Evolutionary conservation across 2,888 invertebrate genomes (phyloP).

Genomic region (Podabrus alpinus): DNA sequence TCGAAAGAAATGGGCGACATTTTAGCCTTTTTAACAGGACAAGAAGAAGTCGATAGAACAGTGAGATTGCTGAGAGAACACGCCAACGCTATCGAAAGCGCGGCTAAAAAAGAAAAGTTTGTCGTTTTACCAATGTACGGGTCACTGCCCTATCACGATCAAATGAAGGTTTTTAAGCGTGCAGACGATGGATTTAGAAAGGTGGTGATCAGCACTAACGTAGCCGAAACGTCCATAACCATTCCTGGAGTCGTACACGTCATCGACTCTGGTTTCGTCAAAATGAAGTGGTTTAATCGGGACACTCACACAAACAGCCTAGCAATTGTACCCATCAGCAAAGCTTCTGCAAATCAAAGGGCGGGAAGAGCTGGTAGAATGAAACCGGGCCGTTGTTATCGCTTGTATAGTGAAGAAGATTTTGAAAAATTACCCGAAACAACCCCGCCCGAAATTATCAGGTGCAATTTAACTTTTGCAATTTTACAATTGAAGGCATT

Average conservation of each 20-base stretch:
- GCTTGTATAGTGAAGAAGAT: slow-evolving; percentile 80
- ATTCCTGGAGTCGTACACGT: slow-evolving; percentile 92
- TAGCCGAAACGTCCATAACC: slow-evolving; percentile 96
- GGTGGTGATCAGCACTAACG: slow-evolving; percentile 91
- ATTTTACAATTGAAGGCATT: slow-evolving; percentile 91
- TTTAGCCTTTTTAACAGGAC: slow-evolving; percentile 89
- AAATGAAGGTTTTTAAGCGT: slow-evolving; percentile 79
- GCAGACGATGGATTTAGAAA: slow-evolving; percentile 76
- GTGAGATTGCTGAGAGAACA: slow-evolving; percentile 68
- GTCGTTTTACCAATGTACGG: slow-evolving; percentile 90
- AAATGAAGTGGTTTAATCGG: slow-evolving; percentile 87
- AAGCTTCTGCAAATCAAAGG: slow-evolving; percentile 88
- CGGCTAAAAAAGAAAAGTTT: slow-evolving; percentile 60
- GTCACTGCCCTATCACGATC: slow-evolving; percentile 78
- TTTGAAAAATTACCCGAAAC: slow-evolving; percentile 69
- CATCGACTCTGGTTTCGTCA: slow-evolving; percentile 95
- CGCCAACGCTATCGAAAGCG: slow-evolving; percentile 60
- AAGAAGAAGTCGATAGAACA: slow-evolving; percentile 89
- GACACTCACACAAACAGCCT: slow-evolving; percentile 82
- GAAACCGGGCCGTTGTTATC: slow-evolving; percentile 80
- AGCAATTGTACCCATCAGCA: slow-evolving; percentile 81
- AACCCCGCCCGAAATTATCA: slow-evolving; percentile 90
- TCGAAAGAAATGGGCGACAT: slow-evolving; percentile 84
- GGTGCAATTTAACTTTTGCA: slow-evolving; percentile 83
- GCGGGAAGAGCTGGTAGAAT: slow-evolving; percentile 92